phyloP scores from a whole-genome alignment of 2,888 invertebrate genomes.

The Bedellia somnulentella region DNA sequence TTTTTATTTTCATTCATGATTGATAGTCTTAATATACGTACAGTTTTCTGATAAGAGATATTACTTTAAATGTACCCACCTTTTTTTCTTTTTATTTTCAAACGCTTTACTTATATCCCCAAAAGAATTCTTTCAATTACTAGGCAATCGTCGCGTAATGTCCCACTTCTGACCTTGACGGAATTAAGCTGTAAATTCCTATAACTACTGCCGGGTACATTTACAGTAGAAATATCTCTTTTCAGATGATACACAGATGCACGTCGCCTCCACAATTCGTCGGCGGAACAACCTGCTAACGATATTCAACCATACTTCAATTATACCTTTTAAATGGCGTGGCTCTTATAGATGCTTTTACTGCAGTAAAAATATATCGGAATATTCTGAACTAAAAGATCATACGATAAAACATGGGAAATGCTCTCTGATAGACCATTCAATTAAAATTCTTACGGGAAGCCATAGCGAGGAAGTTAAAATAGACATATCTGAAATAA shows the following conservation, averaged over 20 bases:
- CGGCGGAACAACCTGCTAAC: slow-evolving; percentile 41
- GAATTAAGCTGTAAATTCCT: no score
- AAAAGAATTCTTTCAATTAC: no score
- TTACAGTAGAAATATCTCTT: slow-evolving; percentile 40
- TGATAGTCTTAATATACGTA: no score
- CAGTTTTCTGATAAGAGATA: neutral
- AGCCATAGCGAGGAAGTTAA: slow-evolving; percentile 51
- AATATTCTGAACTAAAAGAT: slow-evolving; percentile 29
- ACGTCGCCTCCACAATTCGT: slow-evolving; percentile 41
- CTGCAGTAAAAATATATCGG: slow-evolving; percentile 37
- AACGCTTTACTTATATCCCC: no score
- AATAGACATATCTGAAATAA: slow-evolving; percentile 36
- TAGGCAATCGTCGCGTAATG: no score
- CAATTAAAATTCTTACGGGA: slow-evolving; percentile 40
- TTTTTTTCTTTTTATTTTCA: no score
- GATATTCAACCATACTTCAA: slow-evolving; percentile 43
- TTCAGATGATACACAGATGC: slow-evolving; percentile 41
- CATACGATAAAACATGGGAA: slow-evolving; percentile 40
- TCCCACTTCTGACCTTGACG: no score
- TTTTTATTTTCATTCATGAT: no score
- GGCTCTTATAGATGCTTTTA: slow-evolving; percentile 49
- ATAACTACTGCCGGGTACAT: slow-evolving; percentile 52
- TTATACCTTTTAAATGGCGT: slow-evolving; percentile 53
- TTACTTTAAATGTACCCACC: slow-evolving; percentile 34
- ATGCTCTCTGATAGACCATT: slow-evolving; percentile 39